Evolutionary conservation across 2,888 invertebrate genomes (phyloP), one percentile per base, ranked within the genome.

Genomic region (Furcula furcula): DNA sequence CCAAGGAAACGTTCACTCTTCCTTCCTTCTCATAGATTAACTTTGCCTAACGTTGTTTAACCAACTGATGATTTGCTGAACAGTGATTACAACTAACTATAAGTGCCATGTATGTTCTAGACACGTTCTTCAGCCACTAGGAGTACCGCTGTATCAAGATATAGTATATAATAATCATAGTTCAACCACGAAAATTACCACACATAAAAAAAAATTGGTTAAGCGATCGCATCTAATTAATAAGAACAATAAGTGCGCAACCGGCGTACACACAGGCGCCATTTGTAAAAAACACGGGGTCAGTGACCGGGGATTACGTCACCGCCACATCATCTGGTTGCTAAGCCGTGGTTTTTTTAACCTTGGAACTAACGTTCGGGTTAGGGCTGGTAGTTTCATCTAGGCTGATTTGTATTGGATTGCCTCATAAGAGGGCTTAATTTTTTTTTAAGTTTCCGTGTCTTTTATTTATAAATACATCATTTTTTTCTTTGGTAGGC

Each of bases 251-350:
- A 51, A 45, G 46, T 40, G 39, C 36, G 34, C 32, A 42, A 38
- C 53, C 45, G 44, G 34, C 23, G n/a, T n/a, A n/a, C n/a, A n/a
- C 44, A 15, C 14, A 48, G 58, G 68, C 68, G 68, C 68, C 68
- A 53, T 55, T 55, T 54, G 58, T 51, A 52, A 52, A 51, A 59
- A 64, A 58, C 48, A 43, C 6, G 26, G 32, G 55, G 36, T 62
- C 61, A 48, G 34, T 27, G 52, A 36, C 46, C 56, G 46, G 21
- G 6, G 29, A n/a, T 68, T 65, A 52, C 70, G 58, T 69, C 65
- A 70, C 54, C 46, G 23, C 27, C 40, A 38, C 51, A 34, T 23
- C 51, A 33, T 55, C 45, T 34, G 48, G 49, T 60, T 66, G 58
- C 58, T 46, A 52, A 43, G 52, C 21, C 38, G 22, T 29, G 23